Conservation (phyloP, 2,888 invertebrate species). For the Allolobophora icterica region DNA sequence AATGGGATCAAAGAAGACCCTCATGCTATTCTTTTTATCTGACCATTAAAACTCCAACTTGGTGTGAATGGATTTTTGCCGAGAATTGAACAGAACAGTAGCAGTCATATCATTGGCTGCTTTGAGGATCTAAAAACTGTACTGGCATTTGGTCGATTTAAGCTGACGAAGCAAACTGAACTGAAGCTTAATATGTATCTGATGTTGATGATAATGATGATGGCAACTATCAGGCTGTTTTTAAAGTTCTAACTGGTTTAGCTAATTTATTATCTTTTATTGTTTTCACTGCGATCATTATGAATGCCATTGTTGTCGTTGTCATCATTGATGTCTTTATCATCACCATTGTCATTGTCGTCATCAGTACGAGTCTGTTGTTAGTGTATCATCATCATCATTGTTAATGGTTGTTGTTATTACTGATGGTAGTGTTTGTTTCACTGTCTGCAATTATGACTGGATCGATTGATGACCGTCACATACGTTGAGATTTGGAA, state of each 20-base stretch:
- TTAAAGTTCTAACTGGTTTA: constrained; percentile 24
- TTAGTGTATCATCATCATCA: neutral
- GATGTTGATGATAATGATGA: constrained; percentile 13
- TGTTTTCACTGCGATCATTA: constrained; percentile 24
- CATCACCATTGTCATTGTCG: neutral
- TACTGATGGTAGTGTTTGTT: constrained; percentile 25
- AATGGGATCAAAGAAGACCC: neutral
- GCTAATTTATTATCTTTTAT: constrained; percentile 26
- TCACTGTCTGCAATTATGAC: constrained; percentile 19
- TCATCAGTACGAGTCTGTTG: neutral
- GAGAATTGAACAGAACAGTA: neutral
- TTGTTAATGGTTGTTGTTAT: constrained; percentile 23
- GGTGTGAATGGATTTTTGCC: neutral
- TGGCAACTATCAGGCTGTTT: constrained; percentile 21
- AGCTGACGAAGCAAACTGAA: neutral
- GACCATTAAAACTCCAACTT: neutral
- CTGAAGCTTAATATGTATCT: neutral
- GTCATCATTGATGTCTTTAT: constrained; percentile 14
- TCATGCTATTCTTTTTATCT: neutral
- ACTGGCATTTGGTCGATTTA: neutral
- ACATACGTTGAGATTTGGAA: constrained; percentile 14
- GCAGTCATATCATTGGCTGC: neutral
- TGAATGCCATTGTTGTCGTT: constrained; percentile 15
- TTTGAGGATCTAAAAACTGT: neutral
- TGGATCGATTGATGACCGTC: neutral